Percentiles rank a stretch among this genome's conserved stretches.
Conservation (phyloP, 2,113 vertebrate species). For the Phalacrocorax brasilianus region DNA sequence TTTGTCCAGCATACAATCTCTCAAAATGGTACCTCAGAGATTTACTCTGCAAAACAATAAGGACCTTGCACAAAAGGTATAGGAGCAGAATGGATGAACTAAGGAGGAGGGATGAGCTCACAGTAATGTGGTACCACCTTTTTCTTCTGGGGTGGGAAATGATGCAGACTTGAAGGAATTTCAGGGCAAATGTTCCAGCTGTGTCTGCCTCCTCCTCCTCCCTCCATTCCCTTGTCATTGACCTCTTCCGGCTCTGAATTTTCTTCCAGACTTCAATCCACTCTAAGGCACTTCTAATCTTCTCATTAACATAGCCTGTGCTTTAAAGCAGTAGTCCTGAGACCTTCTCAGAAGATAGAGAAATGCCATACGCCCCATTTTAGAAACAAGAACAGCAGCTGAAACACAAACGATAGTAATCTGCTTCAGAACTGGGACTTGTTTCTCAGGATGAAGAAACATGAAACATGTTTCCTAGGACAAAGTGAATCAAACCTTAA, state of each 20-base stretch:
- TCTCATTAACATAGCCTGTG: neutral
- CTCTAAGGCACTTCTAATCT: neutral
- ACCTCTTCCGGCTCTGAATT: neutral
- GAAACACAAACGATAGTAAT: neutral
- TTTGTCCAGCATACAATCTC: neutral
- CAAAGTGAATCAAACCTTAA: neutral
- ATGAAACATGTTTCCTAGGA: neutral
- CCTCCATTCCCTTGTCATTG: neutral
- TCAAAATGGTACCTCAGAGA: neutral
- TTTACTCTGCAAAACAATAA: neutral
- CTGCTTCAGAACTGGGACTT: neutral
- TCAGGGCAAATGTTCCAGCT: neutral
- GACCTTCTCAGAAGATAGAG: neutral
- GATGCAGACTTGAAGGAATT: neutral
- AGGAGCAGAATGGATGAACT: neutral
- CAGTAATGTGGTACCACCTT: neutral
- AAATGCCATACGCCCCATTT: neutral
- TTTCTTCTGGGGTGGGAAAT: neutral
- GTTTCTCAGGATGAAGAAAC: neutral
- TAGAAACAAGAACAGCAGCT: neutral
- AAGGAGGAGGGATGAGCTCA: neutral
- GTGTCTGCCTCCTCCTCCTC: neutral
- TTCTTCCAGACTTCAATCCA: neutral
- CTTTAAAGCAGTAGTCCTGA: neutral
- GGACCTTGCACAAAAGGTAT: neutral